Conservation (phyloP, 1,140 invertebrate genomes). For the Penaeus chinensis region DNA sequence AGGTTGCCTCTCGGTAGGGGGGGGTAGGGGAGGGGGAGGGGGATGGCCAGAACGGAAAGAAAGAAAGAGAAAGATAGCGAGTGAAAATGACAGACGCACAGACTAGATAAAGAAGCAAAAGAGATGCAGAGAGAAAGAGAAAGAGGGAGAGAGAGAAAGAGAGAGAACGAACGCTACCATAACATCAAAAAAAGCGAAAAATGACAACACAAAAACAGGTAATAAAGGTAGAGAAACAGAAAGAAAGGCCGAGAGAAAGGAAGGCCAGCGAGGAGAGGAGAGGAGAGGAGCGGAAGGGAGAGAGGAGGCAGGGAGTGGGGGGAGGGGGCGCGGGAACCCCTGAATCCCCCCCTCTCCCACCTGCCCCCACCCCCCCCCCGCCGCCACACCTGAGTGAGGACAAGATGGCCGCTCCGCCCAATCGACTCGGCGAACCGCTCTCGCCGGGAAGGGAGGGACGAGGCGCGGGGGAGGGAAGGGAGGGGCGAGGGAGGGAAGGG, state of each 20-base stretch:
- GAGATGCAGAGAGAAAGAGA: background rate
- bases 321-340: too few species aligned
- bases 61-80: slow-evolving; percentile 17
- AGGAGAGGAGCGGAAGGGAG: background rate
- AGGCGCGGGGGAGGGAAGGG: too few species aligned
- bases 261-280: background rate
- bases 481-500: too few species aligned
- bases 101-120: background rate
- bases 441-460: too few species aligned
- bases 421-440: too few species aligned
- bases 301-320: background rate
- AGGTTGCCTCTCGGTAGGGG: background rate
- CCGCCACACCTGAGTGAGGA: too few species aligned
- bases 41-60: slow-evolving; percentile 5
- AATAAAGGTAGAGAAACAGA: too few species aligned
- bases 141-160: background rate
- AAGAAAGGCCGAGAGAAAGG: background rate
- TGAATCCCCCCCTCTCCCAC: too few species aligned
- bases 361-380: too few species aligned
- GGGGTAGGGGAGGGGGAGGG: background rate
- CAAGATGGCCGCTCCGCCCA: too few species aligned
- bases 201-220: background rate
- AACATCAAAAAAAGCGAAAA: background rate
- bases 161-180: background rate
- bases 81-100: background rate